Conservation (phyloP, 2,888 invertebrate species). For the Epinotia bilunana region DNA sequence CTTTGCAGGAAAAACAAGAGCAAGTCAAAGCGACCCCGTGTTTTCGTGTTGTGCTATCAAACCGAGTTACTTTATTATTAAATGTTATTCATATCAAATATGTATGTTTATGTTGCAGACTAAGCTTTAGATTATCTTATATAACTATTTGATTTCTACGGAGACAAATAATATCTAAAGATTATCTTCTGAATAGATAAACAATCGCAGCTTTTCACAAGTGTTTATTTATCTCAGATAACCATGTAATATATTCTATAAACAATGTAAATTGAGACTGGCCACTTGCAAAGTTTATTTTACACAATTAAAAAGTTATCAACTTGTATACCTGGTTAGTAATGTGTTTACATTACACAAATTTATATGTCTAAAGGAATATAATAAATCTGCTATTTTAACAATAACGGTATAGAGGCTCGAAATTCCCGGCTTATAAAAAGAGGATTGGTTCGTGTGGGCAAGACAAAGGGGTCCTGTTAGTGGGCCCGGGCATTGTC, state of each 20-base stretch:
- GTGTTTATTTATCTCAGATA: too few relatives aligned
- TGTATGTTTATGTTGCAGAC: not conserved
- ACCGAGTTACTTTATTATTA: not conserved
- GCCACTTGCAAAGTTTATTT: too few relatives aligned
- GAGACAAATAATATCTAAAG: too few relatives aligned
- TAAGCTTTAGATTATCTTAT: not conserved
- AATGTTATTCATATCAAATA: not conserved
- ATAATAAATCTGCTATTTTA: not conserved
- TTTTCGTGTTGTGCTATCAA: not conserved
- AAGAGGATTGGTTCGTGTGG: constrained; percentile 49
- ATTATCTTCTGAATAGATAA: too few relatives aligned
- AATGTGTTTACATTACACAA: not conserved
- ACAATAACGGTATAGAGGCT: not conserved
- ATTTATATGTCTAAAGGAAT: not conserved
- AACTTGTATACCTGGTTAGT: too few relatives aligned
- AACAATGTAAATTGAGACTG: too few relatives aligned
- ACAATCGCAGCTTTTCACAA: too few relatives aligned
- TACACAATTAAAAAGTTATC: too few relatives aligned
- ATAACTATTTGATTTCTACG: not conserved
- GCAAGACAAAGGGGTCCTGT: constrained; percentile 65
- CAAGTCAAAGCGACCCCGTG: not conserved
- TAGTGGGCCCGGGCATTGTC: constrained; percentile 60
- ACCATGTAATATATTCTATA: too few relatives aligned
- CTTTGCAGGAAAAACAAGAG: not conserved
- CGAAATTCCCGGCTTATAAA: constrained; percentile 32